Evolutionary conservation across 2,888 invertebrate species (phyloP).

Genomic region (Thymelicus lineola): DNA sequence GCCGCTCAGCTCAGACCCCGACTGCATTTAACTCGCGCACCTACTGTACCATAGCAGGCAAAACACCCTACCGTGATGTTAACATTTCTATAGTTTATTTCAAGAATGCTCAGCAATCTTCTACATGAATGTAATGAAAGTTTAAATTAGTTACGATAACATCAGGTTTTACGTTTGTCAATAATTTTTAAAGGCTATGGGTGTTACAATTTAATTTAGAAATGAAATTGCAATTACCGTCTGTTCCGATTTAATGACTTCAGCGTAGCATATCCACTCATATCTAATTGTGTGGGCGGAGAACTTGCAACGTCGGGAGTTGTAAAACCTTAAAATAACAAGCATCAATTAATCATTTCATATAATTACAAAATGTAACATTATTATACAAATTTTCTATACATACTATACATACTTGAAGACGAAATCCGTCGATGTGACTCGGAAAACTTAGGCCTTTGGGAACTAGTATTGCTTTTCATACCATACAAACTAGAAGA

Average conservation of each 20-base stretch:
- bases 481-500: constrained; percentile 89
- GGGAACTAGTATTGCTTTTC: constrained; percentile 69
- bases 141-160: too few relatives aligned
- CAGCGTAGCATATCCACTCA: constrained; percentile 90
- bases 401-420: constrained; percentile 73
- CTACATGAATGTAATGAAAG: too few relatives aligned
- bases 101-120: too few relatives aligned
- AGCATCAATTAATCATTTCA: too few relatives aligned
- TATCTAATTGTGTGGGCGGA: constrained; percentile 89
- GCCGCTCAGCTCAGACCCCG: too few relatives aligned
- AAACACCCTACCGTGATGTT: too few relatives aligned
- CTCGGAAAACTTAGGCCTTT: constrained; percentile 76
- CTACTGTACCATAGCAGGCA: too few relatives aligned
- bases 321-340: constrained; percentile 68
- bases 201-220: not conserved
- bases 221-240: constrained; percentile 47
- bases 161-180: too few relatives aligned
- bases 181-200: too few relatives aligned
- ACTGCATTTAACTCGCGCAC: too few relatives aligned
- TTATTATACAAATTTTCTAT: constrained; percentile 4
- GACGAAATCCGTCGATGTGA: constrained; percentile 83
- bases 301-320: constrained; percentile 83
- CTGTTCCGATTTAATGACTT: constrained; percentile 88
- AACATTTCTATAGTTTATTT: too few relatives aligned
- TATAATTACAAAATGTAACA: not conserved